These are phyloP conservation scores for Candidula unifasciata DNA, from an alignment of 2,888 invertebrate species.

Conservation along the genomic window DNA sequence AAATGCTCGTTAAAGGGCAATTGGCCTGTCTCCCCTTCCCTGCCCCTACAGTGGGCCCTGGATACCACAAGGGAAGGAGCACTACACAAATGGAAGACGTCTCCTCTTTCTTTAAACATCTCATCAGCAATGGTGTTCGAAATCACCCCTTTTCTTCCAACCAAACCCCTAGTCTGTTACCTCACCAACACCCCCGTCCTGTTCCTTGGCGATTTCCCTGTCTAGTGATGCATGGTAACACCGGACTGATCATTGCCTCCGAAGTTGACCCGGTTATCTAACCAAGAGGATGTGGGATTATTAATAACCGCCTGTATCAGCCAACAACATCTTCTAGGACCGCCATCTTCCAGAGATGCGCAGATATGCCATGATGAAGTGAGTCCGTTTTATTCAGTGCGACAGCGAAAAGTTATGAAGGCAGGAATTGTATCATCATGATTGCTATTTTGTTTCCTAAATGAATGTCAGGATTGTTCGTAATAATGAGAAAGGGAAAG, in stretches of 20 bases:
- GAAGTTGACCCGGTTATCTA: neutral
- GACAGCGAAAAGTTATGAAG: conserved; percentile 2
- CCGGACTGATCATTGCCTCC: neutral
- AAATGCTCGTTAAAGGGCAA: no score
- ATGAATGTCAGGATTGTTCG: neutral
- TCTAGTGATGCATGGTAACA: neutral
- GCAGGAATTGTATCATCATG: conserved; percentile 17
- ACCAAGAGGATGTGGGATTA: conserved; percentile 1
- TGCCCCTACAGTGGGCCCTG: no score
- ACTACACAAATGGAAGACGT: no score
- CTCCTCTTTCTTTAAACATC: no score
- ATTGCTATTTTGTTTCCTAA: conserved; percentile 23
- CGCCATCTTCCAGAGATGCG: neutral
- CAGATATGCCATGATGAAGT: conserved; percentile 10
- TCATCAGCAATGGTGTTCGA: no score
- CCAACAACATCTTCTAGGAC: conserved; percentile 10
- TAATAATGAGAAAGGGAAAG: neutral
- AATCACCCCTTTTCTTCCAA: no score
- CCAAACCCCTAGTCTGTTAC: no score
- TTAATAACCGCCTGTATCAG: conserved; percentile 16
- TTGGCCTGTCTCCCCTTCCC: no score
- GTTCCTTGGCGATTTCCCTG: neutral
- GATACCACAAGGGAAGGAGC: no score
- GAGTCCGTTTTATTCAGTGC: conserved; percentile 6
- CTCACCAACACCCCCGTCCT: neutral